A percentile compares a stretch with the other conserved stretches of the same genome.
Conservation (phyloP, 2,888 invertebrate genomes). For the Dilophus febrilis region DNA sequence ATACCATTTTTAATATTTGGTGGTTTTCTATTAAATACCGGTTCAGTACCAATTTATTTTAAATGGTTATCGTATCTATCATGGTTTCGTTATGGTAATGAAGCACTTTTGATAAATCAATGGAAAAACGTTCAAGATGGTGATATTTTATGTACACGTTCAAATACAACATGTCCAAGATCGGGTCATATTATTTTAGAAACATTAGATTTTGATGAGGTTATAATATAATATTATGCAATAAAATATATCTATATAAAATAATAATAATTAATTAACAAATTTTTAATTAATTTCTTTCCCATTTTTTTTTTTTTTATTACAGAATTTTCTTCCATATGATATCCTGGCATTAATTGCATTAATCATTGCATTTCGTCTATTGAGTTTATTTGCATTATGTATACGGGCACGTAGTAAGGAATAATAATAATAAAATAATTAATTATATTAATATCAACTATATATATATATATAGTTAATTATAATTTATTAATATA, state of each 20-base stretch:
- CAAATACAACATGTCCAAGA: slow-evolving; percentile 60
- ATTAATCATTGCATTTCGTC: slow-evolving; percentile 55
- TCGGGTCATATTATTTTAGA: slow-evolving; percentile 63
- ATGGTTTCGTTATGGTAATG: slow-evolving; percentile 87
- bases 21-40: slow-evolving; percentile 85
- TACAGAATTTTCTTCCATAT: slow-evolving; percentile 46
- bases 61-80: slow-evolving; percentile 76
- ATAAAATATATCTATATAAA: neutral
- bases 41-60: slow-evolving; percentile 71
- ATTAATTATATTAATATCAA: too few species aligned
- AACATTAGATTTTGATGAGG: slow-evolving; percentile 59
- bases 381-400: slow-evolving; percentile 60
- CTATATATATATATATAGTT: too few species aligned
- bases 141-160: slow-evolving; percentile 53
- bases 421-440: too few species aligned
- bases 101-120: slow-evolving; percentile 75
- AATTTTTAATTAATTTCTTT: too few species aligned
- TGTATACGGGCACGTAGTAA: slow-evolving; percentile 47
- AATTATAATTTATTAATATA: too few species aligned
- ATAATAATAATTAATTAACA: neutral
- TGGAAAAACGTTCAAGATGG: slow-evolving; percentile 62
- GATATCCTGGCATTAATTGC: slow-evolving; percentile 54
- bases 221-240: slow-evolving; percentile 27
- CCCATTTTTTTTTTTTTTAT: slow-evolving; percentile 13
- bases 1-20: slow-evolving; percentile 91